Conservation (phyloP, 2,797 vertebrate genomes). For the Lerista edwardsae region DNA sequence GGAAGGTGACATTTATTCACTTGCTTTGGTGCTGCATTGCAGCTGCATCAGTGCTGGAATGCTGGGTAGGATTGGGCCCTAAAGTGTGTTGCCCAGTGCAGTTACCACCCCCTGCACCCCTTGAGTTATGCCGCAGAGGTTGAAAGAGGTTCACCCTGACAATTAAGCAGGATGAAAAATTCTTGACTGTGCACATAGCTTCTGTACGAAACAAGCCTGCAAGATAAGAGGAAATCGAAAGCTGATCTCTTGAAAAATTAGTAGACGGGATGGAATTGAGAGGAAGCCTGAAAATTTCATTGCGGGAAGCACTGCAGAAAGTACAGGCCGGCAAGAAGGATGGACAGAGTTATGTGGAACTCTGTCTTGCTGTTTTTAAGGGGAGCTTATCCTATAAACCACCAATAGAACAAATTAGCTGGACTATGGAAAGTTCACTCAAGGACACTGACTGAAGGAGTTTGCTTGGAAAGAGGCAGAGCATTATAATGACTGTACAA, state of each 20-base stretch:
- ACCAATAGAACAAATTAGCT: conserved; percentile 59
- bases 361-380: conserved; percentile 60
- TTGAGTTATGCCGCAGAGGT: too few relatives aligned
- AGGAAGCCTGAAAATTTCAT: conserved; percentile 4
- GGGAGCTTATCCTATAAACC: conserved; percentile 35
- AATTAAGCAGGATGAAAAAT: not conserved
- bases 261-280: not conserved
- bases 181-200: too few relatives aligned
- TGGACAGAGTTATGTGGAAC: too few relatives aligned
- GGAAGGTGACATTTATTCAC: too few relatives aligned
- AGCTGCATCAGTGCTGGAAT: too few relatives aligned
- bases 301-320: not conserved
- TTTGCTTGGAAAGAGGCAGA: conserved; percentile 51
- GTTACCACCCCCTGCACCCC: too few relatives aligned
- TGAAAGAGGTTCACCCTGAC: too few relatives aligned
- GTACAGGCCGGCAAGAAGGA: too few relatives aligned
- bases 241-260: not conserved
- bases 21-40: too few relatives aligned
- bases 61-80: too few relatives aligned
- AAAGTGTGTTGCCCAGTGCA: too few relatives aligned
- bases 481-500: conserved; percentile 54
- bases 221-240: not conserved
- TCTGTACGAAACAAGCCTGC: not conserved
- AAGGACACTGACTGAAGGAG: conserved; percentile 65
- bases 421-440: conserved; percentile 64